Percentiles rank a stretch among this genome's conserved stretches.
phyloP scores from a whole-genome alignment of 2,797 vertebrate genomes.

The Hypotaenidia philippensis region DNA sequence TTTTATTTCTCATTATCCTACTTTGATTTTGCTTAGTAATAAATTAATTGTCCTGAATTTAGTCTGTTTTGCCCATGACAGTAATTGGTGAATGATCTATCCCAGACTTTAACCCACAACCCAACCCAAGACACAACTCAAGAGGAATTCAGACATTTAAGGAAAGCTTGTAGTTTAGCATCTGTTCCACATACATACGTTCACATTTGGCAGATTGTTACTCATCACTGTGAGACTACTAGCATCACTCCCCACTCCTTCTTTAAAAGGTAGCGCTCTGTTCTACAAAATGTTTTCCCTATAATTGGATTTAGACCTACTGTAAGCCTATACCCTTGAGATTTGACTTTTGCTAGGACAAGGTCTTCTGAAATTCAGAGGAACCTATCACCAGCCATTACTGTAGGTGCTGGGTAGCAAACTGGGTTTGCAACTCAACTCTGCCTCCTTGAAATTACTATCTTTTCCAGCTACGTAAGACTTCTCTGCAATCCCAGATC shows the following conservation, averaged over 20 bases:
- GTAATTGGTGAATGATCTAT: no score
- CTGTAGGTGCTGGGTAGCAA: not conserved
- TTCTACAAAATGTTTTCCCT: not conserved
- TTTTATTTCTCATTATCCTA: no score
- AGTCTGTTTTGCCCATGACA: no score
- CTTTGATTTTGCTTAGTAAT: no score
- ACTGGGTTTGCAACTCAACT: not conserved
- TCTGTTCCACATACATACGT: not conserved
- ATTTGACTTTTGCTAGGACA: not conserved
- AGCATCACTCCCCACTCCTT: not conserved
- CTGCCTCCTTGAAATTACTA: not conserved
- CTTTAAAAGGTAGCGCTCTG: not conserved
- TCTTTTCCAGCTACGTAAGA: not conserved
- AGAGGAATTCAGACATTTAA: not conserved
- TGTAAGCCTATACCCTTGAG: not conserved
- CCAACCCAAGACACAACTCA: not conserved
- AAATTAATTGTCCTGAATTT: no score
- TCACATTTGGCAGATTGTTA: not conserved
- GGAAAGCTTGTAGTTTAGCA: not conserved
- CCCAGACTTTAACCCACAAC: no score
- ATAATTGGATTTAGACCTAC: not conserved
- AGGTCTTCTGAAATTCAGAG: not conserved
- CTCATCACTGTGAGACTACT: not conserved
- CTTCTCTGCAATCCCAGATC: not conserved
- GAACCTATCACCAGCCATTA: not conserved